A percentile compares a stretch with the other conserved stretches of the same genome.
Evolutionary conservation across 2,888 invertebrate species (phyloP).

Genomic region (Thereva nobilitata): DNA sequence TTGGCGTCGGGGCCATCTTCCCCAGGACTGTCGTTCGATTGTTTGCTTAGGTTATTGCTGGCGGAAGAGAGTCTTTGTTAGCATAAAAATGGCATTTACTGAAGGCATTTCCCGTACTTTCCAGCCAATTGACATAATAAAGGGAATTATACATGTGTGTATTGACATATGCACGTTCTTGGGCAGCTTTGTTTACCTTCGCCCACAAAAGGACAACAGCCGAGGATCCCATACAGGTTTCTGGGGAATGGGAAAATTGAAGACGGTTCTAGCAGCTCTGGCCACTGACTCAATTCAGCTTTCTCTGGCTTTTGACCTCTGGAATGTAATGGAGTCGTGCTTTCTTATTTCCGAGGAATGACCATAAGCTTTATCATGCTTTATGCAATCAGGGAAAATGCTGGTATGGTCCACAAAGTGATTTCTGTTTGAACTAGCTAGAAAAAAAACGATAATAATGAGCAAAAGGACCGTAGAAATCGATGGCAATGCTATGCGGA

Average conservation of each 20-base stretch:
- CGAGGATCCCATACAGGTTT: too few relatives aligned
- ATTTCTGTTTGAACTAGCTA: conserved; percentile 18
- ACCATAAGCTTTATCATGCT: background rate
- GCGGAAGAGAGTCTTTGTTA: conserved; percentile 31
- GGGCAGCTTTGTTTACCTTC: conserved; percentile 7
- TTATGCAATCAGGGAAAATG: background rate
- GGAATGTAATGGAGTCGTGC: conserved; percentile 9
- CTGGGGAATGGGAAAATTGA: conserved; percentile 2
- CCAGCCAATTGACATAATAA: conserved; percentile 32
- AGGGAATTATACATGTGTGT: conserved; percentile 29
- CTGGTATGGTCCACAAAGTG: background rate
- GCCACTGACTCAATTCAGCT: background rate
- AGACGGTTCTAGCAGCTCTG: background rate
- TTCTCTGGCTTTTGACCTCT: conserved; percentile 12
- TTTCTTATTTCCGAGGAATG: conserved; percentile 12
- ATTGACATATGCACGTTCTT: conserved; percentile 19
- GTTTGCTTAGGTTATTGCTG: conserved; percentile 34
- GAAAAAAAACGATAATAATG: conserved; percentile 5
- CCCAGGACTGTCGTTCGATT: conserved; percentile 23
- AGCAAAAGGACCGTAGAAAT: too few relatives aligned
- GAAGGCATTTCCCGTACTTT: conserved; percentile 24
- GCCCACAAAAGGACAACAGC: background rate
- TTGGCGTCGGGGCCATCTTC: conserved; percentile 31
- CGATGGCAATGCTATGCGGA: too few relatives aligned
- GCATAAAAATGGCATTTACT: conserved; percentile 34